Base-by-base conservation (phyloP, 2,888 invertebrate species). In the Blastobasis lacticolella region DNA sequence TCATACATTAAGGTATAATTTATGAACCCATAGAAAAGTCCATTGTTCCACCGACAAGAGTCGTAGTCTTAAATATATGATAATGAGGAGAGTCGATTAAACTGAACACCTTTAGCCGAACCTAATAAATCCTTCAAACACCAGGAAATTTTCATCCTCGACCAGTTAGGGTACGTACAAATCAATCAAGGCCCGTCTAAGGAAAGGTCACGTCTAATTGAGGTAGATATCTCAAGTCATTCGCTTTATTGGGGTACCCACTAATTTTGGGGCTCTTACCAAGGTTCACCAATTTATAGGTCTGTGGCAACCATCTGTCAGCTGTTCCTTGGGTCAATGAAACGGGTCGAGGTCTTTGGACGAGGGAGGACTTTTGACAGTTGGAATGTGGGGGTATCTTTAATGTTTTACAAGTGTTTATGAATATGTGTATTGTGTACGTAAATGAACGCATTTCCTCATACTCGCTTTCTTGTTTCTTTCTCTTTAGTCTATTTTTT, bases 221-320 rank as follows among this genome's bases (percentile, higher is more conserved):
- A 56, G 59, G 66, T 57, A 63, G 63, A 63, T 70, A 67, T 67
- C 41, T 61, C 63, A 63, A 67, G 71, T 71, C 73, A 72, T 72
- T 66, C 23, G 23, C 68, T 67, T 62, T 70, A 74, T 74, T 72
- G 69, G 61, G 56, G 40, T 56, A 57, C 57, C 58, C 54, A 59
- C 67, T 71, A 67, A 70, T 73, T 68, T 64, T 61, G 54, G 55
- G 61, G 62, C 58, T 51, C 48, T 48, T 36, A 23, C 43, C 45
- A 54, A 55, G 38, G 42, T 45, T 49, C n/a, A 40, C 52, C 54
- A 54, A 61, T 61, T 59, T 57, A 59, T 59, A 50, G 57, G 45
- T 6, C 42, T 8, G 46, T 42, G 53, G 36, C 51, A 44, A 38
- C 53, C 49, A 57, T 56, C 52, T 54, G 51, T 56, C 57, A 60